Conservation (phyloP, 2,888 invertebrate genomes). For the Caenorhabditis sp. region DNA sequence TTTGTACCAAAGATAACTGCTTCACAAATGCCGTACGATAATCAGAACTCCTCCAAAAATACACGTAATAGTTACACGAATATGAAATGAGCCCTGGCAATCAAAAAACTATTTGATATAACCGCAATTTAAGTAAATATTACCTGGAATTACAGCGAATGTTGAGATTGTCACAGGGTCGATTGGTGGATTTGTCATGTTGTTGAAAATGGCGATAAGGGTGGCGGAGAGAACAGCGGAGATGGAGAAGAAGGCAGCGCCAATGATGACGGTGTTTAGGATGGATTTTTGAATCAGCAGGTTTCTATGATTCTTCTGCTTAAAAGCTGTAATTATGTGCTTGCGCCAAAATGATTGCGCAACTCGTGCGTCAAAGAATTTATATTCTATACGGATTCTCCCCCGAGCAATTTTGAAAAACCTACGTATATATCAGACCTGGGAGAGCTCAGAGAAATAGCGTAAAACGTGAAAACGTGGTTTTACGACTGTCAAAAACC, state of each 20-base stretch:
- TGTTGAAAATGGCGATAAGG: slow-evolving; percentile 29
- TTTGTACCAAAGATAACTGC: slow-evolving; percentile 74
- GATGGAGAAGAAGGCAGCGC: slow-evolving; percentile 30
- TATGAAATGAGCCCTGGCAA: slow-evolving; percentile 48
- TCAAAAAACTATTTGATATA: too few species aligned
- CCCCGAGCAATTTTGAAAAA: too few species aligned
- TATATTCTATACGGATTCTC: too few species aligned
- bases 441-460: too few species aligned
- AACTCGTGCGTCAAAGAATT: too few species aligned
- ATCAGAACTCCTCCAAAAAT: slow-evolving; percentile 51
- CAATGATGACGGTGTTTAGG: slow-evolving; percentile 37
- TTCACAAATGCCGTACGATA: slow-evolving; percentile 42
- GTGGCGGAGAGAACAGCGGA: slow-evolving; percentile 37
- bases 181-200: slow-evolving; percentile 24
- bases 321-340: slow-evolving; percentile 34
- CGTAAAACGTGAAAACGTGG: too few species aligned
- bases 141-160: slow-evolving; percentile 47
- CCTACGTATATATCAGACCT: too few species aligned
- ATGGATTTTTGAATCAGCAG: slow-evolving; percentile 33
- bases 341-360: too few species aligned
- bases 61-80: slow-evolving; percentile 52
- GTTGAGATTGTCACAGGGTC: slow-evolving; percentile 37
- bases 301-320: slow-evolving; percentile 31
- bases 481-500: too few species aligned
- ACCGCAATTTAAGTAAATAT: too few species aligned